Conservation (phyloP, 23 tunicate genomes). For the Phallusia fumigata region DNA sequence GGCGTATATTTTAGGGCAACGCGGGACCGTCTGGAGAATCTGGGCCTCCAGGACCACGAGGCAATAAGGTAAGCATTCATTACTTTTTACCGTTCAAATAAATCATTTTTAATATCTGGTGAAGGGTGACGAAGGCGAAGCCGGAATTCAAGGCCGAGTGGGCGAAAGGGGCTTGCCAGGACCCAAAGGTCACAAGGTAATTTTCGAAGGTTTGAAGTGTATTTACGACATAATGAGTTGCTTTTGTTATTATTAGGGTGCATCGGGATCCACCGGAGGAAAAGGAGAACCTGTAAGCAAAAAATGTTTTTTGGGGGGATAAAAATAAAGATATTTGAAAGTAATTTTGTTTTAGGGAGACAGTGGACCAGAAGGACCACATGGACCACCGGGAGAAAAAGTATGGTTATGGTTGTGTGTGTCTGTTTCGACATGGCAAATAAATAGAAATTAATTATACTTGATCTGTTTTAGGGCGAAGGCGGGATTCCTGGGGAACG, state of each 20-base stretch:
- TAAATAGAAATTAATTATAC: neutral
- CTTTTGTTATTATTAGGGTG: slow-evolving; percentile 41
- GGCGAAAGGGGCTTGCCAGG: slow-evolving; percentile 81
- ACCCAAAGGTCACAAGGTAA: slow-evolving; percentile 85
- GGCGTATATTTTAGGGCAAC: slow-evolving; percentile 53
- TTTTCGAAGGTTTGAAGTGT: neutral
- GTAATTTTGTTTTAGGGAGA: slow-evolving; percentile 39
- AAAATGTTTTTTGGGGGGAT: neutral
- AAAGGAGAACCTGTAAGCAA: slow-evolving; percentile 87
- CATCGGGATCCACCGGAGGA: slow-evolving; percentile 54
- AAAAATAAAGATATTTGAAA: neutral
- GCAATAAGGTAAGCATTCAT: slow-evolving; percentile 18
- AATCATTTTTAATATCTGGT: neutral
- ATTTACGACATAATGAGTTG: neutral
- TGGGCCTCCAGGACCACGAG: slow-evolving; percentile 42
- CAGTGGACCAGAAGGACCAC: slow-evolving; percentile 75
- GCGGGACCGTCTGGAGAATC: slow-evolving; percentile 50
- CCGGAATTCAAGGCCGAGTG: slow-evolving; percentile 66
- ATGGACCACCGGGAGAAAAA: slow-evolving; percentile 50
- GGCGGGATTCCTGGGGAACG: slow-evolving; percentile 89
- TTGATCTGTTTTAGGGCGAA: slow-evolving; percentile 44
- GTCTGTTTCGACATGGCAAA: neutral
- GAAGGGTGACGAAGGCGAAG: slow-evolving; percentile 73
- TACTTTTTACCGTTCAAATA: neutral
- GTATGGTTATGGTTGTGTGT: neutral